These are phyloP conservation scores for Salvelinus alpinus DNA, from an alignment of 2,113 vertebrate species.

Conservation along the genomic window DNA sequence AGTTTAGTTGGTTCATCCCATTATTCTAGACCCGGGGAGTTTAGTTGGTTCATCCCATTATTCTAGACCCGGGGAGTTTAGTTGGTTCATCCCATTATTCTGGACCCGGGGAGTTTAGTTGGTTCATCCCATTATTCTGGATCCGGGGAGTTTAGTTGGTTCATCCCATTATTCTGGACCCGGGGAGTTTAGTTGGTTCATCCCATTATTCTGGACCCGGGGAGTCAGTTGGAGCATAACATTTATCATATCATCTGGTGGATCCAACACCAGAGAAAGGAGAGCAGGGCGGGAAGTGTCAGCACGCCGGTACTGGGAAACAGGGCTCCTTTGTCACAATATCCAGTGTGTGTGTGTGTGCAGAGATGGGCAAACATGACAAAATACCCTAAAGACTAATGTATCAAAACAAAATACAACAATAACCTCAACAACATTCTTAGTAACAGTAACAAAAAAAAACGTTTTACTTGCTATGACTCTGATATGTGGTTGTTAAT, in stretches of 20 bases:
- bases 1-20: conserved; percentile 39
- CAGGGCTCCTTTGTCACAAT: neutral
- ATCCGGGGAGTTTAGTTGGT: conserved; percentile 31
- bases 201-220: conserved; percentile 36
- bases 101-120: conserved; percentile 33
- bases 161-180: conserved; percentile 44
- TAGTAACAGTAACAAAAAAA: too few relatives aligned
- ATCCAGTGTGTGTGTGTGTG: neutral
- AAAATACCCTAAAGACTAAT: too few relatives aligned
- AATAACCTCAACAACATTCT: too few relatives aligned
- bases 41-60: conserved; percentile 42
- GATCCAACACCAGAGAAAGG: conserved; percentile 48
- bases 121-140: conserved; percentile 48
- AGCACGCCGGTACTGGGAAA: neutral
- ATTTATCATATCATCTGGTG: conserved; percentile 58
- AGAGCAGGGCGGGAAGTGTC: neutral
- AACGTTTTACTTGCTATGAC: too few relatives aligned
- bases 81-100: conserved; percentile 43
- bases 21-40: conserved; percentile 34
- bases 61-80: conserved; percentile 31
- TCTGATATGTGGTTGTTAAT: too few relatives aligned
- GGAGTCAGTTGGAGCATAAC: conserved; percentile 56
- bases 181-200: conserved; percentile 37
- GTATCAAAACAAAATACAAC: too few relatives aligned
- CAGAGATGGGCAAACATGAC: neutral